Base-by-base conservation (phyloP, 2,797 vertebrate species). In the Darevskia nairensis region DNA sequence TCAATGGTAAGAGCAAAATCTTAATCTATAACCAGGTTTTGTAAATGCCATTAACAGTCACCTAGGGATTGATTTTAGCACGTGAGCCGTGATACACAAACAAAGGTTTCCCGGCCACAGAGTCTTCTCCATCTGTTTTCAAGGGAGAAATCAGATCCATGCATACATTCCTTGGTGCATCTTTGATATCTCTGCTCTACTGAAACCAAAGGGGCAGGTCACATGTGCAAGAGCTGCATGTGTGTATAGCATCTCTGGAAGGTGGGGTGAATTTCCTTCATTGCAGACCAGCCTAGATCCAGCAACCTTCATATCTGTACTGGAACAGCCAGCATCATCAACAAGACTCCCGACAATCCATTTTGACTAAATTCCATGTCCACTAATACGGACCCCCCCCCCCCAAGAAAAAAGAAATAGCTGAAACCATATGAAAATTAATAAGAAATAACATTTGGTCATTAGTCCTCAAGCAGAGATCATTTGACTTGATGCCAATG, bases 391-490 rank as follows among this genome's bases (percentile, higher is more conserved):
- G 77, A 79, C 23, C 50, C 68, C 76, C 50, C 72, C 21, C 64
- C 64, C 5, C 50, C 71, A 84, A 66, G 19, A 84, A 84, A 64
- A 11, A 50, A 11, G 46, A 3, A 50, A 50, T 35, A 85, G 76
- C 41, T 35, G 32, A 76, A 75, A 35, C 50, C 82, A 66, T 80
- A 80, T 75, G 77, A 80, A 80, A 85, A 89, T 80, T 85, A 89
- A 85, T 61, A 85, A 89, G 69, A 64, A 94, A 69, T 89, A 91
- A 78, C 1, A 2, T 29, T 91, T 92, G 46, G 3, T 84, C 29
- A 55, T 94, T 86, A 72, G 86, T 88, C 21, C 71, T 84, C 68
- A 88, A 89, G 46, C 59, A 89, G 4, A 1, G 32, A 79, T 39
- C 71, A 35, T 50, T 77, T 35, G 23, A 46, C 4, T 44, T n/a